Conservation (phyloP, 1,140 invertebrate species). For the Platyscapa corneri region DNA sequence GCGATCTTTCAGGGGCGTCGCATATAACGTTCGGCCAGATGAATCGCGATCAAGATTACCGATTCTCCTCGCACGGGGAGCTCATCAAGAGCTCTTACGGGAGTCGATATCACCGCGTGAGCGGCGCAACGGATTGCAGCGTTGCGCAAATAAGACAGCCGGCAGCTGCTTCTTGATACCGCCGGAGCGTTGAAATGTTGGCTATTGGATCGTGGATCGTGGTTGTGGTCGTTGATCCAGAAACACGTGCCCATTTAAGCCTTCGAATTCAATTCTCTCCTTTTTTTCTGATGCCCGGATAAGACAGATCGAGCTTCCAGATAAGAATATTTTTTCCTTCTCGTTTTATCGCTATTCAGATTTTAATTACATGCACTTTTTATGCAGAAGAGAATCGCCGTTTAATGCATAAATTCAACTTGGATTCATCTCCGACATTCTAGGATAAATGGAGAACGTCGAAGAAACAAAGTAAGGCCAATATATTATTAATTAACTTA, state of each 20-base stretch:
- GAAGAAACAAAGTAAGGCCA: no score
- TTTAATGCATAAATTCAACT: not conserved
- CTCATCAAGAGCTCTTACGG: not conserved
- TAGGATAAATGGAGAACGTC: not conserved
- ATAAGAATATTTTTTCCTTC: not conserved
- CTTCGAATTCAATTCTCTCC: not conserved
- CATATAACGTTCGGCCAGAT: not conserved
- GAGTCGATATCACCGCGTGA: not conserved
- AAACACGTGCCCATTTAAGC: not conserved
- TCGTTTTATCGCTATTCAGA: not conserved
- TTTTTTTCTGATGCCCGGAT: not conserved
- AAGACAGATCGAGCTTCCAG: not conserved
- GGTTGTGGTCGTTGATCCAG: not conserved
- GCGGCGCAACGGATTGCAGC: conserved; percentile 2
- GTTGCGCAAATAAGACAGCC: conserved; percentile 2
- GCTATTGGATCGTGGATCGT: no score
- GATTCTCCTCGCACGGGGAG: not conserved
- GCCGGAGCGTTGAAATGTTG: not conserved
- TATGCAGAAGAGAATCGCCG: not conserved
- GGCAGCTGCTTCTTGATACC: not conserved
- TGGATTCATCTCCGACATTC: not conserved
- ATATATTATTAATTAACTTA: no score
- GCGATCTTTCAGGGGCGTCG: not conserved
- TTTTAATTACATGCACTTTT: not conserved
- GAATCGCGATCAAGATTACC: not conserved